Evolutionary conservation across 2,113 vertebrate species (phyloP).

Genomic region (Amblyornis subalaris): DNA sequence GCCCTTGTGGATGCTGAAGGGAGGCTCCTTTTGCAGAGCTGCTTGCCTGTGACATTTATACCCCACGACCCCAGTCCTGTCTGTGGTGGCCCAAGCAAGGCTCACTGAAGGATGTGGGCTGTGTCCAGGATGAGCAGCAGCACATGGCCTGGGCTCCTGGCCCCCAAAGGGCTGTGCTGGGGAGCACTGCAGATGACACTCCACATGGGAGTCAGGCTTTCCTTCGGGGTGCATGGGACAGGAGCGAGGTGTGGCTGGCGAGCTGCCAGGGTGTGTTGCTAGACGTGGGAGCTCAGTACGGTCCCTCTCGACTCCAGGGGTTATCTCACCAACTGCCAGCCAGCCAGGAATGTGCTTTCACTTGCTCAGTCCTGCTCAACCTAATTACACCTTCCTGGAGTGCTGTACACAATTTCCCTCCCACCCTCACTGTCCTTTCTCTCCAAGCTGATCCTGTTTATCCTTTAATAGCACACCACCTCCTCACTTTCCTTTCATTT

Average conservation of each 20-base stretch:
- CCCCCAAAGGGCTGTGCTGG: neutral
- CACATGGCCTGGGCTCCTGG: neutral
- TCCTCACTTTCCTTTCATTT: neutral
- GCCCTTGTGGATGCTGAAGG: neutral
- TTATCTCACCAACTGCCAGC: neutral
- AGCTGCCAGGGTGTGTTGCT: neutral
- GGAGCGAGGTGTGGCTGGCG: neutral
- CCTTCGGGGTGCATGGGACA: rapidly evolving
- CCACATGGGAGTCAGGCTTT: neutral
- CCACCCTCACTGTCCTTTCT: neutral
- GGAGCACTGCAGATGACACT: neutral
- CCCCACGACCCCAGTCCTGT: neutral
- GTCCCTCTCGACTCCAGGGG: neutral
- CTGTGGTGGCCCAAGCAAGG: neutral
- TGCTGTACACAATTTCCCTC: neutral
- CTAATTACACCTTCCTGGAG: neutral
- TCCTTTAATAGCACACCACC: neutral
- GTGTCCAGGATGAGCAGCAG: neutral
- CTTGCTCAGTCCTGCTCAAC: neutral
- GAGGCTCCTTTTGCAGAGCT: neutral
- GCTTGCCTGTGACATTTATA: neutral
- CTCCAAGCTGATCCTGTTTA: neutral
- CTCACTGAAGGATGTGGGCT: neutral
- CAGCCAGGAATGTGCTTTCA: neutral
- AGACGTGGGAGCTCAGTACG: neutral